Conservation (phyloP, 2,113 vertebrate genomes). For the Microtus ochrogaster region DNA sequence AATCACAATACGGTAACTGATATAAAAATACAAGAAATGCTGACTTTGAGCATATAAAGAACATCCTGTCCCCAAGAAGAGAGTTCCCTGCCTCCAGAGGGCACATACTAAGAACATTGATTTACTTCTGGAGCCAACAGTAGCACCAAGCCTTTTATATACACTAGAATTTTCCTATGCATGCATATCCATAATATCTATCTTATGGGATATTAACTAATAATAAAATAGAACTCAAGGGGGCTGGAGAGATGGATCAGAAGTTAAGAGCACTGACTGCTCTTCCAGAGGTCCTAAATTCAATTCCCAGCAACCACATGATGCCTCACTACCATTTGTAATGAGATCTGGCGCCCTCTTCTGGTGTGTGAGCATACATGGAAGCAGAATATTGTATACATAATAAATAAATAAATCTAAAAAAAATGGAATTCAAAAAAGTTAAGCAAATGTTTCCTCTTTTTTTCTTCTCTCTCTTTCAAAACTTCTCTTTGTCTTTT, state of each 20-base stretch:
- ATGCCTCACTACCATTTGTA: too few species aligned
- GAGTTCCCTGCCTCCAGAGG: neutral
- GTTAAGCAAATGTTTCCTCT: neutral
- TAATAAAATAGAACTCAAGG: neutral
- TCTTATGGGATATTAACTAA: neutral
- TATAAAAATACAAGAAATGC: constrained; percentile 44
- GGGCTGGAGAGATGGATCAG: too few species aligned
- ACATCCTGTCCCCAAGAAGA: neutral
- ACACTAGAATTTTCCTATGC: neutral
- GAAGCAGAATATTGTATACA: too few species aligned
- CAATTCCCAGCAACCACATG: too few species aligned
- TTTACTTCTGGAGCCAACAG: neutral
- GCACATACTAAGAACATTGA: neutral
- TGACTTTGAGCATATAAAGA: neutral
- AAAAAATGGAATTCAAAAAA: neutral
- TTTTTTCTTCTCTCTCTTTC: neutral
- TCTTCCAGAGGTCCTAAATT: too few species aligned
- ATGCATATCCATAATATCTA: neutral
- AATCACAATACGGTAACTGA: neutral
- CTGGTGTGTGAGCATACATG: too few species aligned
- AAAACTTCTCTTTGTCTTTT: neutral
- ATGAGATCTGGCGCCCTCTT: too few species aligned
- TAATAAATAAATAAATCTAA: too few species aligned
- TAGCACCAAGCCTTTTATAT: neutral
- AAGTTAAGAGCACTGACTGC: too few species aligned